Evolutionary conservation across 2,888 invertebrate genomes (phyloP), one percentile per base, ranked within the genome.

Genomic region (Seira musarum): DNA sequence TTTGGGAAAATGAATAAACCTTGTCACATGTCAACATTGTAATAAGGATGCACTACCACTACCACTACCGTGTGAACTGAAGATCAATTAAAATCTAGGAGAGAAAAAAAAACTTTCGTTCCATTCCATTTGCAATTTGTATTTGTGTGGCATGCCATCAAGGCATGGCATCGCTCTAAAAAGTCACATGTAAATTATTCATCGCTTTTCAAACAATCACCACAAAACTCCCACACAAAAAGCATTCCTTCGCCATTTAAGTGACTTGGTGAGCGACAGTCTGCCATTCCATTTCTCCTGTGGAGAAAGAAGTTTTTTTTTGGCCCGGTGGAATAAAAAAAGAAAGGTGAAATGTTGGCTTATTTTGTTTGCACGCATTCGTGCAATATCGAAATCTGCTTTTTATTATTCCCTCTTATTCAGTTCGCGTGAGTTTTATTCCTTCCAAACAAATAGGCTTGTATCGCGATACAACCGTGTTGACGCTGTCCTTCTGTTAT

Each of bases 21-120:
- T 57, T 77, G 77, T 77, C 77, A 77, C 57, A 40, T 70, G 69
- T 76, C 76, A 63, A 65, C 64, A 60, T n/a, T n/a, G n/a, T n/a
- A n/a, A 49, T n/a, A 49, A 49, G 2, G 3, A 30, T 30, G 30
- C 30, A 30, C 30, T 30, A 30, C 30, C 30, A 30, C 30, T 30
- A 30, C 30, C 8, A 30, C 30, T 30, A 30, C 30, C 30, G 30
- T 30, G 30, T 30, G 30, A 30, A 49, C 15, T 13, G 49, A 49
- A 49, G 49, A 49, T 49, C 49, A 49, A 49, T 49, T 49, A 49
- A 49, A 49, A 49, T 49, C 49, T 49, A 8, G n/a, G n/a, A n/a
- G n/a, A n/a, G n/a, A n/a, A n/a, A 49, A 49, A 49, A 49, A 49
- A 49, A 49, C 6, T 49, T 49, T 49, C 49, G 6, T 49, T 15